phyloP scores from a whole-genome alignment of 2,888 invertebrate species.

The Allophyes oxyacanthae region DNA sequence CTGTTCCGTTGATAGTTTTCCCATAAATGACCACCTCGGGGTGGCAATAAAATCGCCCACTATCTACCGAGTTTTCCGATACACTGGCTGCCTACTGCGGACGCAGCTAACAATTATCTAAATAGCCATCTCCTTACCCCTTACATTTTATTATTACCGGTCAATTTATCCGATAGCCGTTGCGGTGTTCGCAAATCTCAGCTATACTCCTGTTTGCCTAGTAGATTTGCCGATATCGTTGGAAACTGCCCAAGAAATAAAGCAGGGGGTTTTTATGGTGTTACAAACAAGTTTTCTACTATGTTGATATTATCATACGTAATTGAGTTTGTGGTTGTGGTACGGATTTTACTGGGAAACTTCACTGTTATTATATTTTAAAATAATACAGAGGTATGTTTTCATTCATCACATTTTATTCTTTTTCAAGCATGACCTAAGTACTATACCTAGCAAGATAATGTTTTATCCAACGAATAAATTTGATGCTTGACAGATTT shows the following conservation, averaged over 20 bases:
- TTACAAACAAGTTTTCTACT: conserved; percentile 53
- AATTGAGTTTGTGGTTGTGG: conserved; percentile 44
- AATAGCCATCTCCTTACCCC: conserved; percentile 90
- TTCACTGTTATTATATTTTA: conserved; percentile 17
- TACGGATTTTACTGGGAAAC: conserved; percentile 24
- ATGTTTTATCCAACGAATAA: too few species aligned
- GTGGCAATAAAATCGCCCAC: conserved; percentile 81
- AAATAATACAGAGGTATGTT: too few species aligned
- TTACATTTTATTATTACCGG: conserved; percentile 90
- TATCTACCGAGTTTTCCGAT: conserved; percentile 86
- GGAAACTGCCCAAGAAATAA: conserved; percentile 76
- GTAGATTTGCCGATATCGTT: conserved; percentile 83
- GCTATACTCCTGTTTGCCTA: conserved; percentile 82
- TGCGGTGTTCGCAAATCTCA: conserved; percentile 83
- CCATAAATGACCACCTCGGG: conserved; percentile 86
- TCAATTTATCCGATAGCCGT: conserved; percentile 84
- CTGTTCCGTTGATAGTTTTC: conserved; percentile 83
- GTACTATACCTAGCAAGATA: too few species aligned
- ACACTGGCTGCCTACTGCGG: conserved; percentile 80
- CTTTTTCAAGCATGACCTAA: too few species aligned
- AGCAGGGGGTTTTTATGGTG: conserved; percentile 73
- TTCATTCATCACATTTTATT: too few species aligned
- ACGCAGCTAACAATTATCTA: conserved; percentile 89
- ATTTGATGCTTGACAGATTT: too few species aligned
- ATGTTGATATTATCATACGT: conserved; percentile 54